Percentiles rank a stretch among this genome's conserved stretches.
These are phyloP conservation scores for Ginglymostoma cirratum DNA, from an alignment of 2,113 vertebrate species.

Conservation along the genomic window DNA sequence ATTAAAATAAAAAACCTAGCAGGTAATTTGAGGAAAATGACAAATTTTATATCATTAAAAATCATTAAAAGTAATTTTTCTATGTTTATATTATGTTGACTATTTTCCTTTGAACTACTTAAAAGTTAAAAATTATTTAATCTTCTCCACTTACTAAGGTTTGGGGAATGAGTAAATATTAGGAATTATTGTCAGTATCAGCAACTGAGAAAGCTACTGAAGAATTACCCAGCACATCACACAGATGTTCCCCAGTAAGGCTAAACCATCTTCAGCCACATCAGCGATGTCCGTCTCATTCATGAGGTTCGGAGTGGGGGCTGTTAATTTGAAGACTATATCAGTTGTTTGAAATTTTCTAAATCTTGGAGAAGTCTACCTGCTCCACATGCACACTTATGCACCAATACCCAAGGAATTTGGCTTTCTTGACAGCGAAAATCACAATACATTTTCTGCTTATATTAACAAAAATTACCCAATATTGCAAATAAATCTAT, in stretches of 20 bases:
- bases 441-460: not conserved
- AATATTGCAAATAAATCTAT: not conserved
- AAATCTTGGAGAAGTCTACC: not conserved
- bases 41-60: not conserved
- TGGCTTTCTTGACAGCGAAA: not conserved
- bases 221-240: not conserved
- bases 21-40: not conserved
- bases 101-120: not conserved
- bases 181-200: not conserved
- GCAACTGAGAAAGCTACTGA: not conserved
- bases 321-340: not conserved
- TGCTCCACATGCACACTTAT: not conserved
- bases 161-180: not conserved
- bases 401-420: not conserved
- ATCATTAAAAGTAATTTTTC: not conserved
- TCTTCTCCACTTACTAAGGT: not conserved
- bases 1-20: not conserved
- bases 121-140: not conserved
- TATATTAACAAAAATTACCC: not conserved
- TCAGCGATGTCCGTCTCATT: not conserved
- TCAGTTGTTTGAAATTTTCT: not conserved
- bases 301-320: not conserved
- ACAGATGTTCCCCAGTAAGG: not conserved
- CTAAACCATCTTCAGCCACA: not conserved
- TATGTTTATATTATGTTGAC: not conserved